These are phyloP conservation scores for Chaetops frenatus DNA, from an alignment of 2,113 vertebrate genomes.

Conservation along the genomic window DNA sequence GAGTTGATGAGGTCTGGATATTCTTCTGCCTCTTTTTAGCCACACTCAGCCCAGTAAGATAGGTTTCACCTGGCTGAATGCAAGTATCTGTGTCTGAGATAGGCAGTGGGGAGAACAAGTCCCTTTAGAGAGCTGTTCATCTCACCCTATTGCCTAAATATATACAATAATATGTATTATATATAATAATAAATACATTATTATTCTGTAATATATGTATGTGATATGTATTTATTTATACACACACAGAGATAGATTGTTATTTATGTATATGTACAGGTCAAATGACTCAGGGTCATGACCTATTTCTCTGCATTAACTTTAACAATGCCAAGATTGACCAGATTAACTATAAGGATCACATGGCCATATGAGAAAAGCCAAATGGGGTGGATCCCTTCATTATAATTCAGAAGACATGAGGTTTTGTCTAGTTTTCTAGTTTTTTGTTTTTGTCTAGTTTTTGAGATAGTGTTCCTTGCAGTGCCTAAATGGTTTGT, in stretches of 20 bases:
- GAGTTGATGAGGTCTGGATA: neutral
- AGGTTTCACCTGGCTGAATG: neutral
- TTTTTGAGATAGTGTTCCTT: neutral
- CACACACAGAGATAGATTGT: neutral
- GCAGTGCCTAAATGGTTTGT: neutral
- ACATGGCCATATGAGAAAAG: neutral
- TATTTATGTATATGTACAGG: neutral
- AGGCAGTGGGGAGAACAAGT: neutral
- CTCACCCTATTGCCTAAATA: neutral
- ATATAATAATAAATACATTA: neutral
- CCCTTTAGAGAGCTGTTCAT: neutral
- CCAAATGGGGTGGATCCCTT: neutral
- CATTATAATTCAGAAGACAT: neutral
- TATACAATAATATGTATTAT: neutral
- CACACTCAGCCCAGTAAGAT: fast-evolving
- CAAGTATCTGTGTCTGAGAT: neutral
- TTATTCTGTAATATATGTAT: neutral
- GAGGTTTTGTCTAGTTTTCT: neutral
- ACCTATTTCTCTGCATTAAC: neutral
- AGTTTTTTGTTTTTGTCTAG: neutral
- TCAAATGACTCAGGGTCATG: neutral
- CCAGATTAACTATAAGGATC: neutral
- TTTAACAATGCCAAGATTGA: neutral
- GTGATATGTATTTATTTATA: neutral
- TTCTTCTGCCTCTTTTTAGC: neutral